Evolutionary conservation across 2,888 invertebrate genomes (phyloP).

Genomic region (Zaprionus bogoriensis): DNA sequence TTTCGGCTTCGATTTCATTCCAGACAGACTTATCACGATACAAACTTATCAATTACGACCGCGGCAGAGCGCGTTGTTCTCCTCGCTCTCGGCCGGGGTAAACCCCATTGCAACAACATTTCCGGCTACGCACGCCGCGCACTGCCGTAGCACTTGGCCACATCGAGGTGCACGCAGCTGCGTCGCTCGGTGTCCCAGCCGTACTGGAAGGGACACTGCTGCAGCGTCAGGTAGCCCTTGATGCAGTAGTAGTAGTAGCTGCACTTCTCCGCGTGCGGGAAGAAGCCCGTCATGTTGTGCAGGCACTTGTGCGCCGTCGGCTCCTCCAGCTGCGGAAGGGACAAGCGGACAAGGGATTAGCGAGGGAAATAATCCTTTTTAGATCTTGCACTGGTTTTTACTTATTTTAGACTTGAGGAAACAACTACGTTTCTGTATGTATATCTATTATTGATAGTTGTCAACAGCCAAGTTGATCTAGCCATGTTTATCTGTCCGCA

Average conservation of each 20-base stretch:
- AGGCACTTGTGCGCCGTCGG: conserved; percentile 68
- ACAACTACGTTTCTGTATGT: too few relatives aligned
- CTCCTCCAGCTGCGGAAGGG: conserved; percentile 48
- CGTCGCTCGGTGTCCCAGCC: conserved; percentile 80
- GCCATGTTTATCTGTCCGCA: too few relatives aligned
- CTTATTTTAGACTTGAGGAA: too few relatives aligned
- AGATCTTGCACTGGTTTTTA: too few relatives aligned
- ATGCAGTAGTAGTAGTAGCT: conserved; percentile 82
- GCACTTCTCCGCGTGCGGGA: conserved; percentile 80
- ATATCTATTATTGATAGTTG: too few relatives aligned
- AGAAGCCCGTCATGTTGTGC: conserved; percentile 76
- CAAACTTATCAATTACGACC: conserved; percentile 53
- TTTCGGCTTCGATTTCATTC: conserved; percentile 15
- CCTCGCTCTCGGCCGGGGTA: conserved; percentile 1
- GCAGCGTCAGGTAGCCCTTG: conserved; percentile 80
- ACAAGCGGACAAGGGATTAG: neutral
- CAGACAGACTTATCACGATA: conserved; percentile 49
- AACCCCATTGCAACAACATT: conserved; percentile 17
- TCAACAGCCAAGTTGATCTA: too few relatives aligned
- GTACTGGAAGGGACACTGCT: conserved; percentile 82
- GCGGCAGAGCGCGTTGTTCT: neutral
- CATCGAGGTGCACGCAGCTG: conserved; percentile 73
- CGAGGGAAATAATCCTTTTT: neutral
- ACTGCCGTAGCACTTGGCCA: conserved; percentile 72
- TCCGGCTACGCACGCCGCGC: conserved; percentile 48